phyloP scores from a whole-genome alignment of 1,140 invertebrate species.

The Helicoverpa armigera region DNA sequence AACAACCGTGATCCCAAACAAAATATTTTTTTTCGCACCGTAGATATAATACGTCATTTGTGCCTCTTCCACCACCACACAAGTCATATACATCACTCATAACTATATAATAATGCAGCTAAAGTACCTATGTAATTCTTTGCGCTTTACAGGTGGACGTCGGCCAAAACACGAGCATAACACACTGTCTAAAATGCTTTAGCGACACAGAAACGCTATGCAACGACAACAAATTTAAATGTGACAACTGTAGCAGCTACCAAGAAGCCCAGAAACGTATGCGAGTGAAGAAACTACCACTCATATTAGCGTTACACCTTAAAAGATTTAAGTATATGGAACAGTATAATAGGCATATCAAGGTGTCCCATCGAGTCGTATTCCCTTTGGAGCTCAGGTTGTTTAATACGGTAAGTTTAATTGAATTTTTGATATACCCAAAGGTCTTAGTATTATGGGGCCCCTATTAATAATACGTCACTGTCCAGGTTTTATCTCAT shows the following conservation, averaged over 20 bases:
- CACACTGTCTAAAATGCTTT: conserved; percentile 98
- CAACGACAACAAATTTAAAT: conserved; percentile 99
- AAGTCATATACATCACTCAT: too few species aligned
- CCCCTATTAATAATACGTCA: too few species aligned
- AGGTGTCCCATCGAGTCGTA: conserved; percentile 99
- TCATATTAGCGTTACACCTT: conserved; percentile 98
- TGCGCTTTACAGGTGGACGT: conserved; percentile 95
- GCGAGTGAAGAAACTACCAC: conserved; percentile 99
- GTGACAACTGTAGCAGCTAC: conserved; percentile 99
- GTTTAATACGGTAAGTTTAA: conserved; percentile 96
- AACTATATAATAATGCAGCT: too few species aligned
- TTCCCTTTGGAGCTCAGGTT: conserved; percentile 99
- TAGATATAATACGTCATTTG: too few species aligned
- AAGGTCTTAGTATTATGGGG: too few species aligned
- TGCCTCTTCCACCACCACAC: too few species aligned
- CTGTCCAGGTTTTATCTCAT: too few species aligned
- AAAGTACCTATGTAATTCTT: too few species aligned
- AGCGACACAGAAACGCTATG: conserved; percentile 99
- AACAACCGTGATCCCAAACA: too few species aligned
- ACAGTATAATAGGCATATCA: conserved; percentile 99
- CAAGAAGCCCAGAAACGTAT: conserved; percentile 99
- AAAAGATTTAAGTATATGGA: conserved; percentile 99
- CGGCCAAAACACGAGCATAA: conserved; percentile 99
- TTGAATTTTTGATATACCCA: too few species aligned
- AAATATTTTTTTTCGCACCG: too few species aligned